Conservation (phyloP, 2,797 vertebrate genomes). For the Liparis tanakae region DNA sequence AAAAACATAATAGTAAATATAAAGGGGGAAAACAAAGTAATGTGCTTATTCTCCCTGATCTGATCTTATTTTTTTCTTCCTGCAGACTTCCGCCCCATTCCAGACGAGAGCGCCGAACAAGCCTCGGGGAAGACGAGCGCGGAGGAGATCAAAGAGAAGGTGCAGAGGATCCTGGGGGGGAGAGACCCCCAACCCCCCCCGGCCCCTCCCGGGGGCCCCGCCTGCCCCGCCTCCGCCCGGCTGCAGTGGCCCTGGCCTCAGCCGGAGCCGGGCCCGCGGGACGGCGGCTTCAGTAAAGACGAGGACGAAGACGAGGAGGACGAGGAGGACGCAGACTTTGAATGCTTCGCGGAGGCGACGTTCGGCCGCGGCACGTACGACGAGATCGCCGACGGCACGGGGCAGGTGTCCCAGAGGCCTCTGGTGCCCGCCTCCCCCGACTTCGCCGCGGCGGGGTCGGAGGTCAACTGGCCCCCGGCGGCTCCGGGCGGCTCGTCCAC, state of each 20-base stretch:
- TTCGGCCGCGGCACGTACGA: constrained; percentile 78
- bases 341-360: constrained; percentile 77
- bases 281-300: constrained; percentile 64
- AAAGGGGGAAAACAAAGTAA: no score
- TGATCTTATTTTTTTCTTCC: constrained; percentile 14
- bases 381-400: constrained; percentile 81
- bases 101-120: constrained; percentile 30
- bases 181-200: constrained; percentile 12
- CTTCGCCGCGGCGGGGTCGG: constrained; percentile 64
- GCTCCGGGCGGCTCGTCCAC: constrained; percentile 51
- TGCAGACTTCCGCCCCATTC: constrained; percentile 52
- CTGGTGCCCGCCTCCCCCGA: constrained; percentile 75
- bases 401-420: constrained; percentile 84
- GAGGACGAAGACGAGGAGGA: constrained; percentile 77
- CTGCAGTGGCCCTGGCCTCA: constrained; percentile 86
- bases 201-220: constrained; percentile 20
- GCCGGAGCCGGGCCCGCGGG: constrained; percentile 55
- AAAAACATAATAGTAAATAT: no score
- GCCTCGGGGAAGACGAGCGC: constrained; percentile 20
- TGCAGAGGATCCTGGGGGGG: constrained; percentile 39
- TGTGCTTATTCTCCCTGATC: not conserved
- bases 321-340: constrained; percentile 83
- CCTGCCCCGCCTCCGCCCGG: constrained; percentile 71
- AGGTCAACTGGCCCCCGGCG: constrained; percentile 72
- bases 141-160: constrained; percentile 55